Evolutionary conservation across 2,797 vertebrate genomes (phyloP).

Genomic region (Benthosema pterotum): DNA sequence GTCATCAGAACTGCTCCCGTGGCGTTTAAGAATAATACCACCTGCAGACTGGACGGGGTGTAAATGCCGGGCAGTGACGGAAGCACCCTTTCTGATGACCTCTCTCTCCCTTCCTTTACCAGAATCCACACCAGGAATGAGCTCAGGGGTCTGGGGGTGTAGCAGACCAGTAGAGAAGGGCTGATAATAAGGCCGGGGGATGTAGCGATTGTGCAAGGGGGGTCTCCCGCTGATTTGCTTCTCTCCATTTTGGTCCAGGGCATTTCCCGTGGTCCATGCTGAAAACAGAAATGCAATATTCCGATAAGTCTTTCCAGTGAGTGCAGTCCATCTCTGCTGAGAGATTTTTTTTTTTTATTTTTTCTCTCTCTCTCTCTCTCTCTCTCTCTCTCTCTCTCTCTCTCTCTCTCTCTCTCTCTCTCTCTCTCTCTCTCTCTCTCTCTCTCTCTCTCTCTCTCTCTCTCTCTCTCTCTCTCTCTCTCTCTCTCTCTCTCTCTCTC

Average conservation of each 20-base stretch:
- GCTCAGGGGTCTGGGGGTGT: constrained; percentile 3
- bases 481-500: too few relatives aligned
- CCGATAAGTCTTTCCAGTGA: neutral
- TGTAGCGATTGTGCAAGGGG: neutral
- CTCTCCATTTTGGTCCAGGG: constrained; percentile 15
- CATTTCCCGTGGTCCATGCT: constrained; percentile 29
- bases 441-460: too few relatives aligned
- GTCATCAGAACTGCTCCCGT: constrained; percentile 11
- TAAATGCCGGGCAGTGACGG: constrained; percentile 28
- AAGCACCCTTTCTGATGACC: neutral
- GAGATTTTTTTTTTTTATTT: too few relatives aligned
- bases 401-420: too few relatives aligned
- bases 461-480: too few relatives aligned
- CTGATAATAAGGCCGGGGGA: neutral
- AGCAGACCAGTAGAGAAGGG: constrained; percentile 1
- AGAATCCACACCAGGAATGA: constrained; percentile 11
- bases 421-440: too few relatives aligned
- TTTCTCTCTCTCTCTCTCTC: too few relatives aligned
- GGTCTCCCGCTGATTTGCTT: constrained; percentile 12
- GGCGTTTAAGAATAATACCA: constrained; percentile 5
- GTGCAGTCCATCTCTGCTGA: too few relatives aligned
- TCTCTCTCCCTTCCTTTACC: neutral
- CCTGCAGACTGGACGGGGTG: neutral
- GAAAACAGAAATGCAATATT: constrained; percentile 2
- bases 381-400: too few relatives aligned